A percentile compares a stretch with the other conserved stretches of the same genome.
These are phyloP conservation scores for Sinocyclocheilus grahami DNA, from an alignment of 2,113 vertebrate genomes.

Conservation along the genomic window DNA sequence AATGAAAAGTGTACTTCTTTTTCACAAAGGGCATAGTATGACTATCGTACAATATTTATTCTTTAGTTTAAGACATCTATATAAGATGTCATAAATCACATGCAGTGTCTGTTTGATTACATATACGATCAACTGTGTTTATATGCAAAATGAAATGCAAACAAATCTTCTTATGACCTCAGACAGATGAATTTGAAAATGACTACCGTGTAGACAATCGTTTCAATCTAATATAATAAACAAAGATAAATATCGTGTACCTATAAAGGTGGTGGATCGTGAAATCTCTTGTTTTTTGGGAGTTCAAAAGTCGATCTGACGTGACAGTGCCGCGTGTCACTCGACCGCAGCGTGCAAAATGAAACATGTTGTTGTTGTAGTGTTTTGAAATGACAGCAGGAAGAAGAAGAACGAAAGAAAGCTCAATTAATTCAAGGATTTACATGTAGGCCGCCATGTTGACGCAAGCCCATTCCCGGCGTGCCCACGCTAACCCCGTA, in stretches of 20 bases:
- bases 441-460: constrained; percentile 49
- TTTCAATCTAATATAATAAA: not conserved
- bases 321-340: constrained; percentile 44
- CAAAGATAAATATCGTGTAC: constrained; percentile 59
- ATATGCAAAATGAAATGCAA: not conserved
- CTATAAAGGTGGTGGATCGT: constrained; percentile 67
- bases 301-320: constrained; percentile 54
- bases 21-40: not conserved
- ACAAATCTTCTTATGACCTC: not conserved
- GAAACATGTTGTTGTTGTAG: constrained; percentile 50
- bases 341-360: constrained; percentile 64
- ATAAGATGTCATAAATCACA: not conserved
- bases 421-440: constrained; percentile 1
- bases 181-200: not conserved
- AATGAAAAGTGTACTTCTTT: not conserved
- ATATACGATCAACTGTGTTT: not conserved
- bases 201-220: not conserved
- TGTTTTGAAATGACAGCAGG: not conserved
- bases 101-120: not conserved
- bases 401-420: constrained; percentile 4
- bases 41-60: not conserved
- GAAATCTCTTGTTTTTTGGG: constrained; percentile 61
- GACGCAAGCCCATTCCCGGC: constrained; percentile 16
- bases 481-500: not conserved
- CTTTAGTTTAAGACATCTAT: not conserved